phyloP scores from a whole-genome alignment of 92 coral and sea anemone genomes.

The Palythoa heliodiscus region DNA sequence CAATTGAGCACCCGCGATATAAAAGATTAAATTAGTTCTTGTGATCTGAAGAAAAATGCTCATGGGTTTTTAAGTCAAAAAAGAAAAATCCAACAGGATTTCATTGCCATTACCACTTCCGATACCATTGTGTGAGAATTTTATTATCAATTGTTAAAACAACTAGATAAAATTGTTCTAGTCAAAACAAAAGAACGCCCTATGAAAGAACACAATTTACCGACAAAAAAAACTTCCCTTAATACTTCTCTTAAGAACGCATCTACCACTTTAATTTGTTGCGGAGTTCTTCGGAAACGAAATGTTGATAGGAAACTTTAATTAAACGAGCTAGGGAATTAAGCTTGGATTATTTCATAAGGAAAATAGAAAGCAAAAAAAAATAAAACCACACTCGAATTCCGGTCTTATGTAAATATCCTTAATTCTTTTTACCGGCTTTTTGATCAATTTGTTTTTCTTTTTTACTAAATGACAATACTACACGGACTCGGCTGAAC shows the following conservation, averaged over 20 bases:
- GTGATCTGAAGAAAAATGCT: background rate
- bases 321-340: background rate
- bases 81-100: background rate
- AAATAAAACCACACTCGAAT: background rate
- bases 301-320: background rate
- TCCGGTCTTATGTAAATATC: conserved; percentile 2
- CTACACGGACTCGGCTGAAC: background rate
- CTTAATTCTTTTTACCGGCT: background rate
- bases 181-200: conserved; percentile 2
- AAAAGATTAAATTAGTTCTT: too few species aligned
- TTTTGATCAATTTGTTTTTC: background rate
- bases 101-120: background rate
- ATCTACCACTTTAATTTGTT: background rate
- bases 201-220: background rate
- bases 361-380: background rate
- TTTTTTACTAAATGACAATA: background rate
- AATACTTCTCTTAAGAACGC: background rate
- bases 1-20: too few species aligned
- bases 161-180: background rate
- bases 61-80: background rate
- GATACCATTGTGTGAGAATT: conserved; percentile 13
- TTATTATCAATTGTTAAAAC: background rate
- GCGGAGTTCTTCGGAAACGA: background rate
- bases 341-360: background rate
- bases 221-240: background rate